Evolutionary conservation across 2,113 vertebrate species (phyloP).

Genomic region (Petaurus breviceps): DNA sequence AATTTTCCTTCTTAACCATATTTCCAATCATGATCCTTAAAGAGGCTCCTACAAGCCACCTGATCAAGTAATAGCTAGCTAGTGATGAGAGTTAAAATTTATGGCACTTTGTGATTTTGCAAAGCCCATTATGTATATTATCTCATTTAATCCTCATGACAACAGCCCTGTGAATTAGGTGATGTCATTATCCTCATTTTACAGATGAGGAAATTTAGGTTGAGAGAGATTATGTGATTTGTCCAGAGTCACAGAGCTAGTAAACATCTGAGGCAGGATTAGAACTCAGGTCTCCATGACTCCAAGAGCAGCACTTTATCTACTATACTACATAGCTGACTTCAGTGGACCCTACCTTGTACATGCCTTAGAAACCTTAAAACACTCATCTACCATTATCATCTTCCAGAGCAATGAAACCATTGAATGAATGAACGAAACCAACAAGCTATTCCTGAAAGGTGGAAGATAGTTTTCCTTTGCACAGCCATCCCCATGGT

Average conservation of each 20-base stretch:
- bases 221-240: background rate
- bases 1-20: background rate
- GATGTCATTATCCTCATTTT: background rate
- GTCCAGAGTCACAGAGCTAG: background rate
- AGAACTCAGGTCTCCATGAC: background rate
- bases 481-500: background rate
- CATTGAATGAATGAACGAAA: no score
- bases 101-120: background rate
- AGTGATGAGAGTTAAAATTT: background rate
- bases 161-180: background rate
- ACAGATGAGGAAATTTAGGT: background rate
- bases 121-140: background rate
- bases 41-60: background rate
- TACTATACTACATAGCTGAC: background rate
- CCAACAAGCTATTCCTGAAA: background rate
- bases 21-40: background rate
- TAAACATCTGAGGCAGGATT: background rate
- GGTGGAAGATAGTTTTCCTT: background rate
- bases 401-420: background rate
- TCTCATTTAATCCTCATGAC: background rate
- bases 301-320: background rate
- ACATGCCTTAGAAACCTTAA: background rate
- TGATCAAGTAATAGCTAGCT: background rate
- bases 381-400: background rate
- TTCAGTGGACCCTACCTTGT: background rate